Evolutionary conservation across 2,797 vertebrate genomes (phyloP), one percentile per base, ranked within the genome.

Genomic region (Myioborus melanocephalus): DNA sequence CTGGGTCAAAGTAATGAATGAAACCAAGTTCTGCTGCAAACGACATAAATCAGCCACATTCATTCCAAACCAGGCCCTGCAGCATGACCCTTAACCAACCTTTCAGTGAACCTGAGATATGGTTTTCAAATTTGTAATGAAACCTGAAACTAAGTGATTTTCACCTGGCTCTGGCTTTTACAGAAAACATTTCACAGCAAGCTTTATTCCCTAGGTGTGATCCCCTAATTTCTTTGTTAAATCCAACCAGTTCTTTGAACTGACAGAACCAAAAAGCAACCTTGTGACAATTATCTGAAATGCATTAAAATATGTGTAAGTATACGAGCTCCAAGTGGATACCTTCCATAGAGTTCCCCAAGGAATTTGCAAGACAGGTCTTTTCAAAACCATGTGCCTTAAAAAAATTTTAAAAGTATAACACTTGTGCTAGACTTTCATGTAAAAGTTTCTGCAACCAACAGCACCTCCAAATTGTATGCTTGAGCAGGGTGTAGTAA

Each of bases 81-180:
- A 94, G 83, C 87, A 89, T 89, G 95, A 97, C 94, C 94, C 95
- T 96, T 96, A 97, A 70, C 96, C 88, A 97, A 90, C 95, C 96
- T 96, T 96, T 95, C 91, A 95, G 91, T 96, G 95, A 97, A 96
- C 96, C 95, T 90, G 89, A 96, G 94, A 96, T 94, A 97, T 93
- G 95, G 92, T 96, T 96, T 97, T 96, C 87, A 91, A 95, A 96
- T 95, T 94, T 96, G 94, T 96, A 96, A 96, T 94, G 94, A 97
- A 96, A 97, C 91, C 91, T 94, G 96, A 97, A 96, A 96, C 96
- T 95, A 95, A 96, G 95, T 96, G 95, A 96, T 96, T 97, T 97
- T 97, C 95, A 95, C 93, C 94, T 94, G 94, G 95, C 81, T 93
- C 91, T 95, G 95, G 87, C 95, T 95, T 91, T 94, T 53, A 87